These are phyloP conservation scores for Pygoscelis antarcticus DNA, from an alignment of 2,113 vertebrate species.

Conservation along the genomic window DNA sequence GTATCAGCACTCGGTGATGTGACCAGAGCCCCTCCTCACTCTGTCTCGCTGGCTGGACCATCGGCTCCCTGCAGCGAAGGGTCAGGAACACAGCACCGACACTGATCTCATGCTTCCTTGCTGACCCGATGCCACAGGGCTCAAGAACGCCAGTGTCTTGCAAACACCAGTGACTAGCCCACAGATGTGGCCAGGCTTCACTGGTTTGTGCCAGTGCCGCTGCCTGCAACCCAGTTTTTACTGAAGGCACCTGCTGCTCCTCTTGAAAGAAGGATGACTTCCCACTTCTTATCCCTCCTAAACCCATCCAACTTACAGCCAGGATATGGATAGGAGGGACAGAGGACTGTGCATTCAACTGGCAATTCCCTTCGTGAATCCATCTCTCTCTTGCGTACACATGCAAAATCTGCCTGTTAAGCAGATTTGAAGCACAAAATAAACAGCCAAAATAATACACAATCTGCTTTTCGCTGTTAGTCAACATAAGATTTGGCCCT, in stretches of 20 bases:
- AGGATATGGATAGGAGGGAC: neutral
- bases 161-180: neutral
- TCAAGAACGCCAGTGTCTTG: neutral
- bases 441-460: neutral
- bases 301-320: neutral
- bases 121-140: fast-evolving
- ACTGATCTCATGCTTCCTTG: neutral
- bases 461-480: neutral
- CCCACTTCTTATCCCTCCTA: neutral
- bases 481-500: neutral
- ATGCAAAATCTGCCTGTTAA: neutral
- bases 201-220: neutral
- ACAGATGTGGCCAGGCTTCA: neutral
- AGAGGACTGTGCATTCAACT: neutral
- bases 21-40: neutral
- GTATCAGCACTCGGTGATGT: neutral
- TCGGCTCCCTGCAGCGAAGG: neutral
- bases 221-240: neutral
- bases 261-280: neutral
- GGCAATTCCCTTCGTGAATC: neutral
- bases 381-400: neutral
- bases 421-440: neutral
- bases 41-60: neutral
- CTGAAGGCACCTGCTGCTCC: neutral
- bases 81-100: neutral